Percentiles rank a stretch among this genome's conserved stretches.
Evolutionary conservation across 2,113 vertebrate genomes (phyloP).

Genomic region (Oostethus manadensis): DNA sequence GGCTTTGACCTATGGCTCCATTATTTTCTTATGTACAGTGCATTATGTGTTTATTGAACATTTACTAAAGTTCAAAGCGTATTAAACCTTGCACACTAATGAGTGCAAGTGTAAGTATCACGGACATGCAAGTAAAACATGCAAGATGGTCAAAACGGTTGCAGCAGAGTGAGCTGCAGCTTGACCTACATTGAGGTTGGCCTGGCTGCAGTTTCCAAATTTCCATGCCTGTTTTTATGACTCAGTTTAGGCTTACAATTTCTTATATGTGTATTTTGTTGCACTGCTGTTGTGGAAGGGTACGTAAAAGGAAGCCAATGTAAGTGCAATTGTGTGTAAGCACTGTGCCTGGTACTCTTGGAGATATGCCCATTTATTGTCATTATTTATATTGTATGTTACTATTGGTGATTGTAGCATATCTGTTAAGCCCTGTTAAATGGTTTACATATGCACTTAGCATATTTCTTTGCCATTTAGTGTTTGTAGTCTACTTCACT

Average conservation of each 20-base stretch:
- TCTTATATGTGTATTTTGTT: too few relatives aligned
- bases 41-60: constrained; percentile 11
- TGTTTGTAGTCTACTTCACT: not conserved
- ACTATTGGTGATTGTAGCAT: not conserved
- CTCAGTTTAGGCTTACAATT: too few relatives aligned
- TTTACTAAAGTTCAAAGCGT: constrained; percentile 3
- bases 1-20: constrained; percentile 65
- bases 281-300: too few relatives aligned
- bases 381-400: not conserved
- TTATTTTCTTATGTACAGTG: constrained; percentile 11
- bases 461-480: constrained; percentile 6
- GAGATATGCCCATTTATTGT: not conserved
- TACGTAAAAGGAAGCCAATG: not conserved
- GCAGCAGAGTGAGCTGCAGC: not conserved
- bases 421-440: not conserved
- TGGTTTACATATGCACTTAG: not conserved
- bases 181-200: too few relatives aligned
- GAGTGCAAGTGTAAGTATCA: constrained; percentile 1
- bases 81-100: constrained; percentile 6
- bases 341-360: not conserved
- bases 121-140: not conserved
- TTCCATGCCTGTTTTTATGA: too few relatives aligned
- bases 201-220: too few relatives aligned
- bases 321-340: not conserved
- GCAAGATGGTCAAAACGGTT: not conserved